Base-by-base conservation (phyloP, 2,888 invertebrate genomes). In the Leucophenga montana region DNA sequence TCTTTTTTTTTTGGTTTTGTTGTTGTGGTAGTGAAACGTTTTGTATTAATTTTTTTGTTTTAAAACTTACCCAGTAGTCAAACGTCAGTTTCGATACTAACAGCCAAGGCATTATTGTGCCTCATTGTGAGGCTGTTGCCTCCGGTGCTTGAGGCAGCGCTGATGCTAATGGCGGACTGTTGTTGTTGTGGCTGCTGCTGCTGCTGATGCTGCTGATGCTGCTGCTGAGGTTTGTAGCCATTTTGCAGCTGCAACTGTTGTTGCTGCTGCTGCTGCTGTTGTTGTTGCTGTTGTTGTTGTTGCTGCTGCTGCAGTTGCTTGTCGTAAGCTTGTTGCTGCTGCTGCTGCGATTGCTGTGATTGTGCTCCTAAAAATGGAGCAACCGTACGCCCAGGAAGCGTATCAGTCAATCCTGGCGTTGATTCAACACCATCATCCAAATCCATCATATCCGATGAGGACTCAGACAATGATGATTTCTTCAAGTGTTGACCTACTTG, bases 21-120 rank as follows among this genome's bases (percentile, higher is more conserved):
- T n/a, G 27, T 27, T 2, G 27, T 27, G 4, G 27, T 27, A 27
- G 54, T 54, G 14, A 39, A 54, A 46, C 33, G 16, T 14, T 46
- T 61, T 20, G 67, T 16, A 22, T 53, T 50, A 18, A 39, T 27
- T 57, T 33, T 54, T 69, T 54, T 27, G 46, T 33, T 54, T 69
- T 54, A 67, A 72, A 71, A 87, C 91, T 91, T 89, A 95, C 95
- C 95, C 92, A 92, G 92, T 94, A 94, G 95, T 96, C 96, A 96
- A 93, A 96, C 96, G 92, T 97, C 96, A 91, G 96, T 97, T 92
- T 97, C 96, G 90, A 94, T 94, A 90, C 95, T 95, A 90, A 95
- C 94, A 88, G 94, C 93, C 89, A 95, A 93, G 89, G 94, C 92
- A 91, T 93, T 94, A 90, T 94, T 94, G 90, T 94, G 94, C 90